phyloP scores from a whole-genome alignment of 2,113 vertebrate genomes.

The Coptodon bakossiorum region DNA sequence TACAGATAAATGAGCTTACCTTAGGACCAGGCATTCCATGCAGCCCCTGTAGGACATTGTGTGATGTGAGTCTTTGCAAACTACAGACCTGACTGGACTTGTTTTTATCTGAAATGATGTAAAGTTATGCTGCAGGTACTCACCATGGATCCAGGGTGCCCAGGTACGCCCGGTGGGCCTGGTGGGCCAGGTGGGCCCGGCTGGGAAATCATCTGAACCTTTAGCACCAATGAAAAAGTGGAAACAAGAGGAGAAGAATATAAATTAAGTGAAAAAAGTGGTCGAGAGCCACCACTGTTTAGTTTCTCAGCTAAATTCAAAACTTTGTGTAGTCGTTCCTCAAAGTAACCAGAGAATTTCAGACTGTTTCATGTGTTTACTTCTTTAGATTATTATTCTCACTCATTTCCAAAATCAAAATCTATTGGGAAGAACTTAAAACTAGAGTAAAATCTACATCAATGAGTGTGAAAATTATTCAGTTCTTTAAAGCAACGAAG shows the following conservation, averaged over 20 bases:
- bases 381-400: neutral
- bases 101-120: neutral
- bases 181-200: conserved; percentile 86
- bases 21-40: conserved; percentile 88
- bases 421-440: neutral
- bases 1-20: conserved; percentile 56
- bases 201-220: conserved; percentile 85
- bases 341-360: neutral
- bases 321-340: neutral
- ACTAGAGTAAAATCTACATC: neutral
- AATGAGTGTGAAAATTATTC: neutral
- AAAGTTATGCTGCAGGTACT: neutral
- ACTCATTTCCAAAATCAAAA: neutral
- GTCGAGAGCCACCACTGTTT: neutral
- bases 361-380: neutral
- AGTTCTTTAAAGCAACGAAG: neutral
- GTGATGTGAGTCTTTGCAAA: neutral
- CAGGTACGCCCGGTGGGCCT: conserved; percentile 66
- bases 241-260: neutral
- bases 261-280: neutral
- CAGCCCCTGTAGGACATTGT: conserved; percentile 74
- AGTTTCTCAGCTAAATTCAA: neutral
- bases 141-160: conserved; percentile 67
- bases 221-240: neutral
- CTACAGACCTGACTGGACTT: neutral